These are phyloP conservation scores for Lynx canadensis DNA, from an alignment of 2,113 vertebrate species.

Conservation along the genomic window DNA sequence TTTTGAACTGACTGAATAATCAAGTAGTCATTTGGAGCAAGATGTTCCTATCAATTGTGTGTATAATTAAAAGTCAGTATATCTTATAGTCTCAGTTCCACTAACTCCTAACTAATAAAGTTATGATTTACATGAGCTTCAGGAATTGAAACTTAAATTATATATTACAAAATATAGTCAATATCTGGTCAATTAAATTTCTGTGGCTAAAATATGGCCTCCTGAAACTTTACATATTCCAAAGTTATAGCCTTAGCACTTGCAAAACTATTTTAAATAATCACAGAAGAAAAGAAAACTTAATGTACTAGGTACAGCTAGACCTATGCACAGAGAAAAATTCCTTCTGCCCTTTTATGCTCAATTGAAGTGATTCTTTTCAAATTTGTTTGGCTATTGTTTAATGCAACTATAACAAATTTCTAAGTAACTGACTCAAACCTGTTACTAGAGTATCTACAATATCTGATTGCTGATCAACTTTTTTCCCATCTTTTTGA, in stretches of 20 bases:
- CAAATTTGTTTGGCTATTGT: not conserved
- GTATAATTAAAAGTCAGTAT: not conserved
- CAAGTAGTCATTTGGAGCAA: not conserved
- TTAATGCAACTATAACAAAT: not conserved
- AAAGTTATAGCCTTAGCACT: not conserved
- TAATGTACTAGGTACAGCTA: not conserved
- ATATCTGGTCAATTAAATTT: not conserved
- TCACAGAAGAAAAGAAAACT: not conserved
- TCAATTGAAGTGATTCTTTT: not conserved
- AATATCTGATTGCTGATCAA: not conserved
- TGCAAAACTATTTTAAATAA: constrained; percentile 24
- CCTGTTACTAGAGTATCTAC: not conserved
- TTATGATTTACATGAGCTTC: not conserved
- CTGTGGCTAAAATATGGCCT: constrained; percentile 6
- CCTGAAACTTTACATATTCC: not conserved
- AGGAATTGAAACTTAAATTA: not conserved
- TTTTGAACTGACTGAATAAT: not conserved
- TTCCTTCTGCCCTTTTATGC: not conserved
- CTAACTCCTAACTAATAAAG: not conserved
- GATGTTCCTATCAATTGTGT: not conserved
- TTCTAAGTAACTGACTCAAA: not conserved
- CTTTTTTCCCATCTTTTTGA: not conserved
- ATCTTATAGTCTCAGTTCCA: not conserved
- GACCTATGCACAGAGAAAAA: not conserved
- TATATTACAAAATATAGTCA: not conserved